Percentiles rank a stretch among this genome's conserved stretches.
phyloP scores from a whole-genome alignment of 2,113 vertebrate genomes.

The Salvelinus sp. region DNA sequence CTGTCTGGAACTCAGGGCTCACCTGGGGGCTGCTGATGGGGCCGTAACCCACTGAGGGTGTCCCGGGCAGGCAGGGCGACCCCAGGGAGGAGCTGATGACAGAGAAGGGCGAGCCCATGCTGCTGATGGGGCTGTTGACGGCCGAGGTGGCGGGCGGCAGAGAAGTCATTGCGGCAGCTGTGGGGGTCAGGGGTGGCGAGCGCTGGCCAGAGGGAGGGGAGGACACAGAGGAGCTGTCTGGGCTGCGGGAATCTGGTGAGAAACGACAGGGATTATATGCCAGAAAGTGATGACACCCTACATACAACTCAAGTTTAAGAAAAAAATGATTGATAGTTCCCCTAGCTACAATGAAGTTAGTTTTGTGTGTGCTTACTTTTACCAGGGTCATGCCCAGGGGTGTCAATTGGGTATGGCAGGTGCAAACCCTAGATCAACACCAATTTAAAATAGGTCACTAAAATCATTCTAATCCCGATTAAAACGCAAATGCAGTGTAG shows the following conservation, averaged over 20 bases:
- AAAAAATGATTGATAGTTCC: neutral
- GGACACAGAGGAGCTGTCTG: constrained; percentile 88
- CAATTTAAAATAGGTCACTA: no score
- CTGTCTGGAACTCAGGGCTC: neutral
- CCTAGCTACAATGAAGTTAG: neutral
- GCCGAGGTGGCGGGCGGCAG: constrained; percentile 75
- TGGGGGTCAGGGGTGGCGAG: constrained; percentile 70
- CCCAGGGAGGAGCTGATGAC: constrained; percentile 92
- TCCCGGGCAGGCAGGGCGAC: constrained; percentile 86
- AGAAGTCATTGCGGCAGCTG: constrained; percentile 75
- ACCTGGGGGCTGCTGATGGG: constrained; percentile 91
- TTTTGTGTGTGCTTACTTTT: no score
- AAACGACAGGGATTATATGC: neutral
- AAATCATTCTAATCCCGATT: no score
- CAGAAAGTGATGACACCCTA: neutral
- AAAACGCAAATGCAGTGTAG: no score
- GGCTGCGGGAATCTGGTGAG: constrained; percentile 82
- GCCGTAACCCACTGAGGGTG: constrained; percentile 86
- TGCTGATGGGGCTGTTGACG: constrained; percentile 79
- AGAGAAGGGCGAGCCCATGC: constrained; percentile 85
- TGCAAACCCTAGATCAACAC: no score
- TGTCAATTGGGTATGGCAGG: no score
- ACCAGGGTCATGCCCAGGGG: no score
- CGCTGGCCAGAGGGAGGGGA: constrained; percentile 78
- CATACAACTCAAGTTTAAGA: neutral